Evolutionary conservation across 1,140 invertebrate genomes (phyloP).

Genomic region (Heliconius hewitsoni): DNA sequence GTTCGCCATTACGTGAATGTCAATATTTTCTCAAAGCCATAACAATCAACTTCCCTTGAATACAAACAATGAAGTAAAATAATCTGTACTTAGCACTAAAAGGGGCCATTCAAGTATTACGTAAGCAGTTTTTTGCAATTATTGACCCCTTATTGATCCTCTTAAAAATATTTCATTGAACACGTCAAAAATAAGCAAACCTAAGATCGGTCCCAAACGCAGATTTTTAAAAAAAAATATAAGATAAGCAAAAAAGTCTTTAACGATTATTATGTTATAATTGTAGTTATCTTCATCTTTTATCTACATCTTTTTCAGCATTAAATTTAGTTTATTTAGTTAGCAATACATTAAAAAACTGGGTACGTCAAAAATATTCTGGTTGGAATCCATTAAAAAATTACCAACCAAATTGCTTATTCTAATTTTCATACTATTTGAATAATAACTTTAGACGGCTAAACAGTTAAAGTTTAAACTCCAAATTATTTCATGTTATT

Average conservation of each 20-base stretch:
- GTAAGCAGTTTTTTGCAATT: no score
- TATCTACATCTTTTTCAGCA: no score
- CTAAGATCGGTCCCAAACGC: not conserved
- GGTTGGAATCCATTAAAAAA: not conserved
- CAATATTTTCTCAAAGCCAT: constrained; percentile 1
- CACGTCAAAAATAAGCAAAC: no score
- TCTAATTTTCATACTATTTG: not conserved
- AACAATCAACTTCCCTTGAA: constrained; percentile 12
- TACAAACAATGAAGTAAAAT: constrained; percentile 1
- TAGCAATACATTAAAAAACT: no score
- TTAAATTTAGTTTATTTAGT: no score
- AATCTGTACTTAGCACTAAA: not conserved
- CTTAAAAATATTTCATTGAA: no score
- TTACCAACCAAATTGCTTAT: not conserved
- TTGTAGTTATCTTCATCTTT: no score
- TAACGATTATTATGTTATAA: not conserved
- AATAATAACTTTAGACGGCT: not conserved
- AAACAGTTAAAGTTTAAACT: no score
- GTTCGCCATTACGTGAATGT: constrained; percentile 1
- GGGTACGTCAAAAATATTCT: not conserved
- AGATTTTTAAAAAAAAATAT: not conserved
- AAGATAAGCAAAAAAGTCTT: not conserved
- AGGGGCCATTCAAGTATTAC: no score
- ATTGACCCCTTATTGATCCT: no score
- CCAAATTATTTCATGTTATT: no score